Conservation (phyloP, 2,113 vertebrate species). For the Condylura cristata region DNA sequence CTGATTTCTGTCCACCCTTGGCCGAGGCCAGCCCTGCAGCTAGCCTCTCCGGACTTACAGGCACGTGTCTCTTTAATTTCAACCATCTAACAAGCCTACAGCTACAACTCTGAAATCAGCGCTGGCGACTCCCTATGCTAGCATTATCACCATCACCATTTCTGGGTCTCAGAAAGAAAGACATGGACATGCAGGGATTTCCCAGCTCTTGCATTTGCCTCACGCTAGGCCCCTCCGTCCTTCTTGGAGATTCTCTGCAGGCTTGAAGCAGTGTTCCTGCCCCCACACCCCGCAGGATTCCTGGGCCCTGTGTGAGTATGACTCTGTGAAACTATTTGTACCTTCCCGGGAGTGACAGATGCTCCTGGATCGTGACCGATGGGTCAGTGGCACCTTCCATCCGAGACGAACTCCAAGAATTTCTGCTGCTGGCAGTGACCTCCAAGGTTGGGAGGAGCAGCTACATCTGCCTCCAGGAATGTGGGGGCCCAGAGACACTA, state of each 20-base stretch:
- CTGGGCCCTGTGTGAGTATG: not conserved
- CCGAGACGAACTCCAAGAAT: constrained; percentile 71
- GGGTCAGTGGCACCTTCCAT: constrained; percentile 31
- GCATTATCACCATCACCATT: accelerated
- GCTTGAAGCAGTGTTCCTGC: not conserved
- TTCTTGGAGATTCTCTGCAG: not conserved
- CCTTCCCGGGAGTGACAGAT: not conserved
- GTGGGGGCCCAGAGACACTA: not conserved
- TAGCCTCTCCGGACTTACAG: accelerated
- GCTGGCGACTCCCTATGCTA: accelerated
- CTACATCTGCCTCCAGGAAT: constrained; percentile 74
- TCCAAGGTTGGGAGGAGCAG: not conserved
- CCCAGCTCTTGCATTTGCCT: accelerated
- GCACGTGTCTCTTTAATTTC: not conserved
- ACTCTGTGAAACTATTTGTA: constrained; percentile 3
- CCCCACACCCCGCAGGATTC: not conserved
- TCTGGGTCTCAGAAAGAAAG: not conserved
- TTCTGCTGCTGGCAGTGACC: constrained; percentile 24
- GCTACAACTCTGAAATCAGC: accelerated
- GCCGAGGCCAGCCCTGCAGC: not conserved
- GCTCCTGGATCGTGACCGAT: not conserved
- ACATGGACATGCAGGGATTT: accelerated
- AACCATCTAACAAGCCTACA: accelerated
- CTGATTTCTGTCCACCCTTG: too few relatives aligned
- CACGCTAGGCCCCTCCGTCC: too few relatives aligned